These are phyloP conservation scores for Epizoanthus scotinus DNA, from an alignment of 92 coral and sea anemone species.

Conservation along the genomic window DNA sequence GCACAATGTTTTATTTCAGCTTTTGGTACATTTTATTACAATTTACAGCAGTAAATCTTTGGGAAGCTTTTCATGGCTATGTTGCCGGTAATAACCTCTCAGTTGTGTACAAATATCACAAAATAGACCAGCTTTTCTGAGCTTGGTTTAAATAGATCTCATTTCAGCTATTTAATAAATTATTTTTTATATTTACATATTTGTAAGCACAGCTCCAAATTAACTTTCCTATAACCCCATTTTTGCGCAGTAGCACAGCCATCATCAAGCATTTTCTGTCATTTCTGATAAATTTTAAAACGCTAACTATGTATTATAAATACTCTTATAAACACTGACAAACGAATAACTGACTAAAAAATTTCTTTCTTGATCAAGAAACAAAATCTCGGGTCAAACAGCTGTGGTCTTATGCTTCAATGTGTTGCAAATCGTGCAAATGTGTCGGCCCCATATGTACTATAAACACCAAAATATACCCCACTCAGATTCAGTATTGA, in stretches of 20 bases:
- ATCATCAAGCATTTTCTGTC: not conserved
- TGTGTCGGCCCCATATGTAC: not conserved
- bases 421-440: not conserved
- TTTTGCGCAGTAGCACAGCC: not conserved
- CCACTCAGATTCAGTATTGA: not conserved
- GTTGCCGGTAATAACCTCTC: not conserved
- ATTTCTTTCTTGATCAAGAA: not conserved
- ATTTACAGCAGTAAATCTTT: not conserved
- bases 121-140: slow-evolving; percentile 28
- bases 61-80: not conserved
- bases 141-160: slow-evolving; percentile 28
- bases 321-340: not conserved
- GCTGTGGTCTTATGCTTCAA: not conserved
- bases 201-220: slow-evolving; percentile 3
- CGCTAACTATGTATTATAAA: slow-evolving; percentile 32
- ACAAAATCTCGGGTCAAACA: not conserved
- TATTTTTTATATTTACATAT: slow-evolving; percentile 15
- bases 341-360: not conserved
- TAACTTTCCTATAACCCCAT: not conserved
- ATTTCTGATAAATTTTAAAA: slow-evolving; percentile 13
- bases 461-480: not conserved
- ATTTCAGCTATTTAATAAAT: slow-evolving; percentile 25
- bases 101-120: slow-evolving; percentile 28
- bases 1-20: slow-evolving; percentile 32
- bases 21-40: not conserved